Evolutionary conservation across 2,888 invertebrate genomes (phyloP).

Genomic region (Pinctada fucata): DNA sequence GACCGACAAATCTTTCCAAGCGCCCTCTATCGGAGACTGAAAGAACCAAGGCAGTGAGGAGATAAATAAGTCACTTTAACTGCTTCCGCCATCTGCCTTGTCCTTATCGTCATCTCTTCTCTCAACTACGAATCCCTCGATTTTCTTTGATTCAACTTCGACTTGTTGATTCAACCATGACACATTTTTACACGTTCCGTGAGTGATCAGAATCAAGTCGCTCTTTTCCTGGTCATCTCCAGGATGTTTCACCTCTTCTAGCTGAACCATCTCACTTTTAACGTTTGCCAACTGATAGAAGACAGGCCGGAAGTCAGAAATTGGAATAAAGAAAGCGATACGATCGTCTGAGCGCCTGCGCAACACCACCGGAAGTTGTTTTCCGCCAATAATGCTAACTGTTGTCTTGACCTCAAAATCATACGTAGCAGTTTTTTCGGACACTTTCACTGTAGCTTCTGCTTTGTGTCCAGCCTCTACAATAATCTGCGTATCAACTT

Average conservation of each 20-base stretch:
- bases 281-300: conserved; percentile 38
- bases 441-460: conserved; percentile 46
- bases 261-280: conserved; percentile 15
- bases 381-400: conserved; percentile 44
- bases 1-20: too few species aligned
- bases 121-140: not conserved
- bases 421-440: conserved; percentile 39
- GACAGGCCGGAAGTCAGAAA: conserved; percentile 41
- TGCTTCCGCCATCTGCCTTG: too few species aligned
- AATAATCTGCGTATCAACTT: conserved; percentile 51
- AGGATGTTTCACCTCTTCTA: conserved; percentile 20
- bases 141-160: conserved; percentile 37
- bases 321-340: conserved; percentile 41
- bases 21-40: too few species aligned
- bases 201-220: conserved; percentile 44
- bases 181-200: conserved; percentile 49
- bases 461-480: conserved; percentile 47
- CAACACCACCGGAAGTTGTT: conserved; percentile 47
- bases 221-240: conserved; percentile 6
- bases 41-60: too few species aligned
- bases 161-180: conserved; percentile 54
- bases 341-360: conserved; percentile 44
- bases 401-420: conserved; percentile 53
- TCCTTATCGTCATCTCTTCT: too few species aligned
- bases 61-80: too few species aligned